Conservation (phyloP, 92 coral and sea anemone genomes). For the Bergia puertoricense region DNA sequence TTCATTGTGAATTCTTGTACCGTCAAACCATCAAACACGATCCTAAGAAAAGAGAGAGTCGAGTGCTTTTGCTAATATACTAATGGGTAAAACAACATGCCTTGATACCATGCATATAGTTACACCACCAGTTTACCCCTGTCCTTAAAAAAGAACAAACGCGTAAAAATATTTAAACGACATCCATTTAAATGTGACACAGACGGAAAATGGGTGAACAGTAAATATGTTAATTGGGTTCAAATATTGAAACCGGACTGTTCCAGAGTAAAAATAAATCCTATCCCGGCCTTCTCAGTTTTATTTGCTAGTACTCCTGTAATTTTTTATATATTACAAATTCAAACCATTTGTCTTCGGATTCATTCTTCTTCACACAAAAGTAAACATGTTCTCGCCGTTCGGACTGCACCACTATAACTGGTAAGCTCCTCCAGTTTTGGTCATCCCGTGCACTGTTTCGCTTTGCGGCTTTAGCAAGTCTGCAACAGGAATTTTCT, state of each 20-base stretch:
- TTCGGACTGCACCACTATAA: conserved; percentile 13
- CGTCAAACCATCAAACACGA: conserved; percentile 21
- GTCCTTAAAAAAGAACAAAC: no score
- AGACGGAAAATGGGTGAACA: no score
- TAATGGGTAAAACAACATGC: background rate
- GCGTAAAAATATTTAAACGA: no score
- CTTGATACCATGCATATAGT: background rate
- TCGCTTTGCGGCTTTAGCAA: conserved; percentile 17
- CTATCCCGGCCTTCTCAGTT: background rate
- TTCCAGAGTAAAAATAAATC: no score
- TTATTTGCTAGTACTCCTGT: background rate
- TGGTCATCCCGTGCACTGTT: conserved; percentile 4
- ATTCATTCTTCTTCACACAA: conserved; percentile 11
- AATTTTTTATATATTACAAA: background rate
- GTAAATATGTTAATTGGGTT: no score
- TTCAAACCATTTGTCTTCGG: background rate
- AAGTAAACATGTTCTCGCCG: conserved; percentile 5
- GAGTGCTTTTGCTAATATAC: background rate
- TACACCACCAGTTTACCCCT: background rate
- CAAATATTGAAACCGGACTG: no score
- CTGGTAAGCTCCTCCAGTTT: conserved; percentile 8
- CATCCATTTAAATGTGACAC: no score
- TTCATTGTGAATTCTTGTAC: background rate
- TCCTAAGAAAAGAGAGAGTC: conserved; percentile 1
- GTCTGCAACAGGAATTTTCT: conserved; percentile 11